phyloP scores from a whole-genome alignment of 2,113 vertebrate genomes.

The Gnathochromis pfefferi region DNA sequence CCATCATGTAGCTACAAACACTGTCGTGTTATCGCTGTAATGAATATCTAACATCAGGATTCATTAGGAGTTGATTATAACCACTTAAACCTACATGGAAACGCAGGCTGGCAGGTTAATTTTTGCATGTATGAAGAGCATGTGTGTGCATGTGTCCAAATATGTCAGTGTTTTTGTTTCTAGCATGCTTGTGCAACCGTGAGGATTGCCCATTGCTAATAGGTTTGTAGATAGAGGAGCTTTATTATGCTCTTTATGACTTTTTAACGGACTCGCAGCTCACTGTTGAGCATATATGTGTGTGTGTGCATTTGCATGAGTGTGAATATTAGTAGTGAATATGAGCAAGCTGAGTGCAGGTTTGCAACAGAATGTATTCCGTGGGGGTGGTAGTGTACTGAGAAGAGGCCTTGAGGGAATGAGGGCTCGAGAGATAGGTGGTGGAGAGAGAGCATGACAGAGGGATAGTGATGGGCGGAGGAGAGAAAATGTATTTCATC shows the following conservation, averaged over 20 bases:
- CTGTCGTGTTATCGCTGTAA: neutral
- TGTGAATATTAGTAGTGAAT: neutral
- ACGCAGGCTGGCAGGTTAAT: neutral
- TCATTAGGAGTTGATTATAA: constrained; percentile 1
- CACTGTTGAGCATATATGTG: constrained; percentile 4
- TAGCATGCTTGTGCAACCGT: neutral
- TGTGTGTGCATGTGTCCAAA: neutral
- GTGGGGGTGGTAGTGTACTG: neutral
- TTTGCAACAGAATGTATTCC: constrained; percentile 22
- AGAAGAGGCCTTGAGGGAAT: constrained; percentile 5
- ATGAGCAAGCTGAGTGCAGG: neutral
- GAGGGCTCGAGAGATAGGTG: neutral
- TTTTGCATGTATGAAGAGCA: neutral
- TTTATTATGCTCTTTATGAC: constrained; percentile 54
- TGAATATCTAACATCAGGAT: constrained; percentile 2
- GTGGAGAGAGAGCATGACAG: neutral
- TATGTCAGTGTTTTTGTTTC: neutral
- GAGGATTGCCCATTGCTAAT: constrained; percentile 26
- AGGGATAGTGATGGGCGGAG: neutral
- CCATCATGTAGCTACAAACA: neutral
- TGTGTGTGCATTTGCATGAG: neutral
- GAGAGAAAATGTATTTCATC: neutral
- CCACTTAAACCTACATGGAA: neutral
- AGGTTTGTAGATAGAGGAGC: constrained; percentile 31
- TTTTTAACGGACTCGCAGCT: constrained; percentile 44